A percentile compares a stretch with the other conserved stretches of the same genome.
phyloP scores from a whole-genome alignment of 2,113 vertebrate species.

The Antigone vipio region DNA sequence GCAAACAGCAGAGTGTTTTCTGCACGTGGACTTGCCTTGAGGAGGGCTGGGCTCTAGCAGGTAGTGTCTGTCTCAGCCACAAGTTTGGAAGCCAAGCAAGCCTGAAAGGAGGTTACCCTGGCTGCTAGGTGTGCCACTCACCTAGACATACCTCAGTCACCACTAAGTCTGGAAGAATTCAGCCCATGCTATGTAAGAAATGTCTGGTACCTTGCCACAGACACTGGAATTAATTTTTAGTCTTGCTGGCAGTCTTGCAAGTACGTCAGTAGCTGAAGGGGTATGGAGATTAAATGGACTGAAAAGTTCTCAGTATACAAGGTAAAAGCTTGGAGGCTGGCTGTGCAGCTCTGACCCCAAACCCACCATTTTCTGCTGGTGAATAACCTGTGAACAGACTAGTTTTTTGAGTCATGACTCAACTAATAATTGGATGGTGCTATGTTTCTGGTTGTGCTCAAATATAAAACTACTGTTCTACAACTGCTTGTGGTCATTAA shows the following conservation, averaged over 20 bases:
- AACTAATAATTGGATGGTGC: background rate
- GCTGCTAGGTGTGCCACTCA: background rate
- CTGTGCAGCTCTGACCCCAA: background rate
- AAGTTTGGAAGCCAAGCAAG: background rate
- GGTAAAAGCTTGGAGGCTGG: background rate
- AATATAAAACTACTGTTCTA: background rate
- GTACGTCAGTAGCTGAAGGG: background rate
- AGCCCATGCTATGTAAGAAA: background rate
- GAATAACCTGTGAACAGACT: background rate
- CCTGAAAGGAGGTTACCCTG: background rate
- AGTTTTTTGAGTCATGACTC: background rate
- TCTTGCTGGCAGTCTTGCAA: background rate
- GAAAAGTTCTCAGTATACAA: background rate
- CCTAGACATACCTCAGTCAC: background rate
- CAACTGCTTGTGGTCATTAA: background rate
- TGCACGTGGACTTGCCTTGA: background rate
- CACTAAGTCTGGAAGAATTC: background rate
- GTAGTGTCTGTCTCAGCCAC: background rate
- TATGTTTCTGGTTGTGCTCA: background rate
- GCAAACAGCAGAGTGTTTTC: background rate
- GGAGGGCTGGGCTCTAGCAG: background rate
- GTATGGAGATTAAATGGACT: rapidly evolving
- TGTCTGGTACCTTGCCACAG: background rate
- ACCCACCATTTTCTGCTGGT: background rate
- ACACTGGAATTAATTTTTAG: background rate